Percentiles rank a stretch among this genome's conserved stretches.
Conservation (phyloP, 2,888 invertebrate genomes). For the Leptopilina myrica region DNA sequence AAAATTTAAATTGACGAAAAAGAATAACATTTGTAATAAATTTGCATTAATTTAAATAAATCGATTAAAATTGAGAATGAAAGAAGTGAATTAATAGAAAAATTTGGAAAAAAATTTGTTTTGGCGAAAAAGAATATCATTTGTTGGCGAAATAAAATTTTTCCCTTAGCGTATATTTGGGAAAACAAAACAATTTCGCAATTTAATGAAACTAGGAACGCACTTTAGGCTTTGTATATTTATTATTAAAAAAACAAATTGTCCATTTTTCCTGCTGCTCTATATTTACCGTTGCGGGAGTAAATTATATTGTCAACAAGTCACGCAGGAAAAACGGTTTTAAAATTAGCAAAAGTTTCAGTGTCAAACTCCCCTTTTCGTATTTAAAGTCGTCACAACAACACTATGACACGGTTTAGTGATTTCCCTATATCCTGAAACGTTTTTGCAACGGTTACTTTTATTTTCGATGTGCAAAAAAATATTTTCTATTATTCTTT, state of each 20-base stretch:
- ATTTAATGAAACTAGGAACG: neutral
- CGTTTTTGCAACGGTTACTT: constrained; percentile 1
- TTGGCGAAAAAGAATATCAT: too few relatives aligned
- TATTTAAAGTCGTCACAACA: neutral
- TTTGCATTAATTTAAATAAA: too few relatives aligned
- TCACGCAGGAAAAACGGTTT: neutral
- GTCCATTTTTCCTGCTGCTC: neutral
- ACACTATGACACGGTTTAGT: constrained; percentile 23
- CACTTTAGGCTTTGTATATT: neutral
- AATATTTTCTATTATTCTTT: neutral
- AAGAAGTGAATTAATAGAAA: too few relatives aligned
- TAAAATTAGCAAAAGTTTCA: neutral
- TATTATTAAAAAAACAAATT: neutral
- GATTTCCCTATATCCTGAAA: constrained; percentile 16
- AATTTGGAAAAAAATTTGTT: too few relatives aligned
- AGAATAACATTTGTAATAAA: too few relatives aligned
- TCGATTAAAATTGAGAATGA: too few relatives aligned
- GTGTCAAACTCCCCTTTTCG: neutral
- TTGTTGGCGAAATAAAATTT: neutral
- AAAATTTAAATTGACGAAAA: too few relatives aligned
- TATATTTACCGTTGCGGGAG: neutral
- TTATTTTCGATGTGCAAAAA: neutral
- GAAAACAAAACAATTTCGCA: neutral
- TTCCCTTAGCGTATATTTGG: neutral
- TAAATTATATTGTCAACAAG: neutral